phyloP scores from a whole-genome alignment of 2,797 vertebrate species.

The Characodon lateralis region DNA sequence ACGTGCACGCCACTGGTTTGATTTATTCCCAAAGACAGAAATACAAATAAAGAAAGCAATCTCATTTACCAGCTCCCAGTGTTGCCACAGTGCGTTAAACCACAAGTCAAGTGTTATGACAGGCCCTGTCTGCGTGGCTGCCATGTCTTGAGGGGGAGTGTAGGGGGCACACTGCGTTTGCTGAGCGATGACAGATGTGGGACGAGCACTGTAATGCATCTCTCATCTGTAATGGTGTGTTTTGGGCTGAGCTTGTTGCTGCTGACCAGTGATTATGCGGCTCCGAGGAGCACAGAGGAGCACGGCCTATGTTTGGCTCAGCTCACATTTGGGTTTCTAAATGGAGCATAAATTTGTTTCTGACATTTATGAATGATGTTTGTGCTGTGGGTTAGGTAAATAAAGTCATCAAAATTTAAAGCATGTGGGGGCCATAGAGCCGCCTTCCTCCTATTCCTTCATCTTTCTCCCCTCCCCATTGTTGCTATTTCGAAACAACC shows the following conservation, averaged over 20 bases:
- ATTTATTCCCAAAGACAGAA: conserved; percentile 65
- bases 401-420: conserved; percentile 67
- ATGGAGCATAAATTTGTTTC: conserved; percentile 52
- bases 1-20: conserved; percentile 31
- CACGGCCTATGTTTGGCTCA: conserved; percentile 53
- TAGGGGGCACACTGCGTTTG: conserved; percentile 58
- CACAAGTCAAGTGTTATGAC: conserved; percentile 76
- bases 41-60: conserved; percentile 67
- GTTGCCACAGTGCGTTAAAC: conserved; percentile 66
- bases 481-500: conserved; percentile 46
- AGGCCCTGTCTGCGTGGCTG: conserved; percentile 65
- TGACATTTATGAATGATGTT: conserved; percentile 72
- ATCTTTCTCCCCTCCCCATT: background rate
- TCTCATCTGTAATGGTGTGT: conserved; percentile 52
- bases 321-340: conserved; percentile 56
- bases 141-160: conserved; percentile 58
- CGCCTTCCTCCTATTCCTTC: conserved; percentile 3
- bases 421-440: conserved; percentile 24
- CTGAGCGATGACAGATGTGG: conserved; percentile 76
- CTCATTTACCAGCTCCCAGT: conserved; percentile 71
- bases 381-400: conserved; percentile 68
- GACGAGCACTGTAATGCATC: conserved; percentile 59
- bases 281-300: conserved; percentile 32
- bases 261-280: conserved; percentile 66
- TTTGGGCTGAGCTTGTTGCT: conserved; percentile 45